Evolutionary conservation across 64 coral and sea anemone genomes (phyloP).

Genomic region (Stylophora pistillata): DNA sequence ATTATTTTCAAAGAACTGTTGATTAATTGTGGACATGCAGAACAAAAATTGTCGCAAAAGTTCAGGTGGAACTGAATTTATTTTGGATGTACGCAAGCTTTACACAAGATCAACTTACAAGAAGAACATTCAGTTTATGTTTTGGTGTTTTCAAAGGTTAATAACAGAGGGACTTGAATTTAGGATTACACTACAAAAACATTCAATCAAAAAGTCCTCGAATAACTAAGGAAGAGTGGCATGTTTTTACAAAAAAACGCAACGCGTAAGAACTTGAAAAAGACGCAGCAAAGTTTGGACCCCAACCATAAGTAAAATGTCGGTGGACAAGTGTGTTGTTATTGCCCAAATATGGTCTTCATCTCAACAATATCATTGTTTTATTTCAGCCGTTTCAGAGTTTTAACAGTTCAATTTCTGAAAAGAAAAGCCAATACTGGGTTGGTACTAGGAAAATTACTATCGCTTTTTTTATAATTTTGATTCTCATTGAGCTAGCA

Average conservation of each 20-base stretch:
- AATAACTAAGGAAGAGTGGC: background rate
- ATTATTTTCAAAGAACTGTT: slow-evolving; percentile 10
- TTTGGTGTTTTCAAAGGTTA: background rate
- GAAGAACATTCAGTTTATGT: background rate
- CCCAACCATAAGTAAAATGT: background rate
- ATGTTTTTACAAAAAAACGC: background rate
- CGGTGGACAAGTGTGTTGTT: background rate
- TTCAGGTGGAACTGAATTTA: background rate
- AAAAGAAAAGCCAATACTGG: background rate
- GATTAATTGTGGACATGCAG: background rate
- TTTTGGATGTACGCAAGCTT: background rate
- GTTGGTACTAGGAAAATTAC: background rate
- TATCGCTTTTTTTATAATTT: background rate
- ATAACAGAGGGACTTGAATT: background rate
- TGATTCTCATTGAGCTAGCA: background rate
- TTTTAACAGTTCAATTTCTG: background rate
- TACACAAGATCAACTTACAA: background rate
- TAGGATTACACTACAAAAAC: background rate
- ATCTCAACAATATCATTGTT: background rate
- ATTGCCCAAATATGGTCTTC: background rate
- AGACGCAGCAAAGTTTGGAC: background rate
- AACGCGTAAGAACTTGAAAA: background rate
- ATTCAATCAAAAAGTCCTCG: background rate
- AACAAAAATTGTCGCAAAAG: background rate
- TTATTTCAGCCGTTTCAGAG: background rate